Conservation (phyloP, 2,113 vertebrate species). For the Phylloscopus trochilus region DNA sequence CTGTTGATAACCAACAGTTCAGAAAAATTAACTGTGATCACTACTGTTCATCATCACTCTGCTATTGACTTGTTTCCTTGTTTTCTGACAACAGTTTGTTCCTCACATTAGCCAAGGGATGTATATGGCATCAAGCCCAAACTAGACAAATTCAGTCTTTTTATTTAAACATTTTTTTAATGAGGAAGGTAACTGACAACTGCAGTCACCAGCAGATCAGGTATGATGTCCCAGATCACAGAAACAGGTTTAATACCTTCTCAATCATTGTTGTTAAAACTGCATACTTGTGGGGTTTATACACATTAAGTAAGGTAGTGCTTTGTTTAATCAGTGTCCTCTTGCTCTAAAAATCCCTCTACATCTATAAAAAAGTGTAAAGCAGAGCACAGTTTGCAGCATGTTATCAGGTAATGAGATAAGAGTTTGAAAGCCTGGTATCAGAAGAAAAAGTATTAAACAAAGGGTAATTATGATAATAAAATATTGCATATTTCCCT, state of each 20-base stretch:
- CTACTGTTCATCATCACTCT: background rate
- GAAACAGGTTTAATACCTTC: background rate
- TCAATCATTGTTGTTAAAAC: background rate
- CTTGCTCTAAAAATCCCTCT: background rate
- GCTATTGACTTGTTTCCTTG: background rate
- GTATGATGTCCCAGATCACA: background rate
- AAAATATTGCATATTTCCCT: background rate
- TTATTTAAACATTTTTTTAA: background rate
- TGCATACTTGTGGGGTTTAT: background rate
- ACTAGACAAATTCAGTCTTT: background rate
- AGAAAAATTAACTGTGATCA: background rate
- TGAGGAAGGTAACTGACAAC: background rate
- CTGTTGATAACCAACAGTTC: background rate
- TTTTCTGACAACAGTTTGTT: background rate
- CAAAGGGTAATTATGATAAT: background rate
- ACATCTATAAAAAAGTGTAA: background rate
- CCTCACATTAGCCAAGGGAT: background rate
- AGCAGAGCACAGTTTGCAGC: background rate
- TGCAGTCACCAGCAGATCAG: background rate
- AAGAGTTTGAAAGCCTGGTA: background rate
- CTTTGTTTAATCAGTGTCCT: background rate
- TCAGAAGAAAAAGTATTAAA: background rate
- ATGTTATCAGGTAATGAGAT: background rate
- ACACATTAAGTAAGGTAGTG: background rate
- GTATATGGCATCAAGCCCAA: background rate